Evolutionary conservation across 2,797 vertebrate genomes (phyloP).

Genomic region (Acomys russatus): DNA sequence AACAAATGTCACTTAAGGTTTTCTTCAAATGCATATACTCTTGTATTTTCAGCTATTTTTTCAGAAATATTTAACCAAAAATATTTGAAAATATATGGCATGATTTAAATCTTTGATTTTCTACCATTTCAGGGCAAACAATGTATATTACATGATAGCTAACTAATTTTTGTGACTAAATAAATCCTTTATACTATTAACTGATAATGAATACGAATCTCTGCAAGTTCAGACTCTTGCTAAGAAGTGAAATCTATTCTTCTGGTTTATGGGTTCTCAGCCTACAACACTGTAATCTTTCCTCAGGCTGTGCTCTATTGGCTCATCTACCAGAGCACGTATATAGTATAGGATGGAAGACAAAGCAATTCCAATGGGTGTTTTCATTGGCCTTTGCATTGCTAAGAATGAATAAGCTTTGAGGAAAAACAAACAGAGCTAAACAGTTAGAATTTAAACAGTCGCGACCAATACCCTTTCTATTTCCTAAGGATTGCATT

Average conservation of each 20-base stretch:
- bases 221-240: neutral
- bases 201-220: neutral
- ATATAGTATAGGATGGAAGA: neutral
- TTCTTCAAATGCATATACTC: neutral
- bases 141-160: neutral
- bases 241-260: neutral
- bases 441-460: neutral
- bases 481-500: neutral
- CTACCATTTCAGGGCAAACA: neutral
- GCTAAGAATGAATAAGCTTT: neutral
- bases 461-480: neutral
- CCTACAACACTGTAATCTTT: neutral
- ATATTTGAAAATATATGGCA: neutral
- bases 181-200: neutral
- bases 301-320: neutral
- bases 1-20: neutral
- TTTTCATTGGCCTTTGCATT: neutral
- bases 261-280: neutral
- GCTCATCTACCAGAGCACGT: neutral
- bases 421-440: neutral
- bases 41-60: neutral
- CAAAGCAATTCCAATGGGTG: constrained; percentile 13
- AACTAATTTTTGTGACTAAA: neutral
- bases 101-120: neutral
- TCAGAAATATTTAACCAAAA: neutral